Base-by-base conservation (phyloP, 2,113 vertebrate species). In the Felis catus region DNA sequence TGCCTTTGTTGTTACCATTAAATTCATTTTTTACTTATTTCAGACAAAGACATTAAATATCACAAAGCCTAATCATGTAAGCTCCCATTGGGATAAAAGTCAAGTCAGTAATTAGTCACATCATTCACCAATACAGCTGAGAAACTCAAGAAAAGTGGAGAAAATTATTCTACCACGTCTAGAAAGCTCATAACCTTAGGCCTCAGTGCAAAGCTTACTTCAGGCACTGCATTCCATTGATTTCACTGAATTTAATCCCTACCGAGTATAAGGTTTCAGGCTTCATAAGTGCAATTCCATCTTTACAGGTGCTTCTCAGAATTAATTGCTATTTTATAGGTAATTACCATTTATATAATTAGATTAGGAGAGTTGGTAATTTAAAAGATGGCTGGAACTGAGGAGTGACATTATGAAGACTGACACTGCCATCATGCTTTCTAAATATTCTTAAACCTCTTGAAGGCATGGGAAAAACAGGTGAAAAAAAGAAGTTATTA, bases 281-380 rank as follows among this genome's bases (percentile, higher is more conserved):
- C 85, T 93, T 97, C 76, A 11, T 41, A 78, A 92, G 48, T 95
- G 21, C 53, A 87, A 78, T 65, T 91, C 33, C 21, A 90, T 91
- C 68, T 41, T 83, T 89, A 39, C 18, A 51, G 5, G 9, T 23
- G 94, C 4, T 18, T 96, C 51, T 89, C 58, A 53, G 58, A 93
- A 91, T 73, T 96, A 96, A 93, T 89, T 95, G 76, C 65, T 96
- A 61, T 81, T 97, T 95, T 94, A 83, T 86, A 87, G 11, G 63
- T 91, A 97, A 85, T 96, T 95, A 29, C 23, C 86, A 29, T 95
- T 97, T 89, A 51, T 83, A 63, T 10, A 92, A 95, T 93, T 97
- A 80, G 48, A 79, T 95, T 82, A 91, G 12, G 25, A 73, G 25
- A 87, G 12, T 27, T 58, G 6, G 25, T 88, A 53, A 91, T 61